phyloP scores from a whole-genome alignment of 2,797 vertebrate species.

The Sebastes trivittatus region DNA sequence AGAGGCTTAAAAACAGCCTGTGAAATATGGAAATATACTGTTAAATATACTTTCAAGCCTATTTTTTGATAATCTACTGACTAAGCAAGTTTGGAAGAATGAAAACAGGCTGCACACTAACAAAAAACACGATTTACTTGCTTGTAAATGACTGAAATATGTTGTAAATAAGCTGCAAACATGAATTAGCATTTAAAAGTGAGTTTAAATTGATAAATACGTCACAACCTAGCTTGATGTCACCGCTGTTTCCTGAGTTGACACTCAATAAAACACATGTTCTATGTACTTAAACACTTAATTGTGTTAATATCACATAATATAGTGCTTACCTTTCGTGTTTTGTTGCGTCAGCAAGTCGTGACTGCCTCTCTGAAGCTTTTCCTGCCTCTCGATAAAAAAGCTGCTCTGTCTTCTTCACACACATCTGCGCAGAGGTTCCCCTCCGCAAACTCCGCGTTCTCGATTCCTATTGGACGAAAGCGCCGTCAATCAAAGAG shows the following conservation, averaged over 20 bases:
- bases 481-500: not conserved
- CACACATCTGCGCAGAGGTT: slow-evolving; percentile 53
- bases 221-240: not conserved
- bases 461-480: slow-evolving; percentile 48
- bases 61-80: not conserved
- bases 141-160: not conserved
- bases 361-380: not conserved
- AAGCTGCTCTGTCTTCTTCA: not conserved
- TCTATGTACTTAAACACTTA: accelerated
- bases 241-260: not conserved
- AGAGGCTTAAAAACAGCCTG: too few species aligned
- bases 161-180: not conserved
- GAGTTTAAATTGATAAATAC: not conserved
- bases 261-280: not conserved
- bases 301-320: accelerated
- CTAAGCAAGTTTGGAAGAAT: too few species aligned
- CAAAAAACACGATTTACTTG: not conserved
- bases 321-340: slow-evolving; percentile 45
- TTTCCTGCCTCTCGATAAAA: not conserved
- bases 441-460: not conserved
- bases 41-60: too few species aligned
- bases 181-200: not conserved
- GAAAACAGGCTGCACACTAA: not conserved
- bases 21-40: too few species aligned
- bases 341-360: slow-evolving; percentile 6